Conservation (phyloP, 2,797 vertebrate species). For the Scolopax bukidnonensis region DNA sequence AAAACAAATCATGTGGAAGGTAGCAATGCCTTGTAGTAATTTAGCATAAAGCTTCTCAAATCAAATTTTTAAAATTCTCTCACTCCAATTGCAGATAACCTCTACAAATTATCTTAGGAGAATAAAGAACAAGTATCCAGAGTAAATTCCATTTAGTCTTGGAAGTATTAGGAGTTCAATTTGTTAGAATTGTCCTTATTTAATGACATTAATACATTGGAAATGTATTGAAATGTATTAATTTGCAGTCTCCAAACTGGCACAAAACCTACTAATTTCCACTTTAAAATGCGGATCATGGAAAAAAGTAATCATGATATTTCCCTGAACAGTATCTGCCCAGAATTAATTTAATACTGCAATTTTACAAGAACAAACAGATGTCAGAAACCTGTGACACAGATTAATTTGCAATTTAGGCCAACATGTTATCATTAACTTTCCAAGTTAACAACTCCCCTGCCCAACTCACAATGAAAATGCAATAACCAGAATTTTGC, state of each 20-base stretch:
- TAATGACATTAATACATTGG: not conserved
- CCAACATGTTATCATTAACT: not conserved
- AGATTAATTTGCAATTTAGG: slow-evolving; percentile 62
- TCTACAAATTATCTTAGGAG: not conserved
- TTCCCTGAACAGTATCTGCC: slow-evolving; percentile 39
- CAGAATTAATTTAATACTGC: slow-evolving; percentile 48
- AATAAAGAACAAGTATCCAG: not conserved
- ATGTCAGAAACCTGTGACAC: slow-evolving; percentile 51
- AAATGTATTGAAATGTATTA: slow-evolving; percentile 5
- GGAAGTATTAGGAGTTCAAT: not conserved
- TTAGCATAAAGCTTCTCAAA: not conserved
- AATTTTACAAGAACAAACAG: slow-evolving; percentile 62
- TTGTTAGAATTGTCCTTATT: not conserved
- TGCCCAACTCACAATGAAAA: not conserved
- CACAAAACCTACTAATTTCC: not conserved
- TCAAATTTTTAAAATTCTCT: not conserved
- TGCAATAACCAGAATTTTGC: not conserved
- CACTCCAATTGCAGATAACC: not conserved
- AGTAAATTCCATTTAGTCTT: not conserved
- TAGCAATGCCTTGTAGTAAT: not conserved
- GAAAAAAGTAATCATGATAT: slow-evolving; percentile 34
- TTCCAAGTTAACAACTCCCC: slow-evolving; percentile 12
- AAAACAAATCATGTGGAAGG: not conserved
- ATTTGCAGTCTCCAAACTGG: not conserved
- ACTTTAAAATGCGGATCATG: not conserved